Conservation (phyloP, 1,140 invertebrate genomes). For the Anastrepha obliqua region DNA sequence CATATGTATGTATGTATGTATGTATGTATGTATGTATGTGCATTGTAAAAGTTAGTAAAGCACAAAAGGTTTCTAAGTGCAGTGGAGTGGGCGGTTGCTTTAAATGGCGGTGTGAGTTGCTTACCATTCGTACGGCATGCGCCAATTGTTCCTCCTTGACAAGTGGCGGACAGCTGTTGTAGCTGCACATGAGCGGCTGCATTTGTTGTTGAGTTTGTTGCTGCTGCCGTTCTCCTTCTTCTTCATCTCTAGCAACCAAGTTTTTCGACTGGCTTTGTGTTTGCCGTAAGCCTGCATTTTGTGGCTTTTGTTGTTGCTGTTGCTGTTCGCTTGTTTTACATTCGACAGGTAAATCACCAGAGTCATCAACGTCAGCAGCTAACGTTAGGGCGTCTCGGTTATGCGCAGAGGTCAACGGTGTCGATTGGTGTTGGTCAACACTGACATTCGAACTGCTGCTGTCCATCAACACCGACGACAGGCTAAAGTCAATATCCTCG, state of each 20-base stretch:
- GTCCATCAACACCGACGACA: slow-evolving; percentile 40
- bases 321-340: neutral
- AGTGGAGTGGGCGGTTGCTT: neutral
- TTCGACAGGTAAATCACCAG: slow-evolving; percentile 11
- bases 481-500: slow-evolving; percentile 58
- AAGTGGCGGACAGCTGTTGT: slow-evolving; percentile 45
- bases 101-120: neutral
- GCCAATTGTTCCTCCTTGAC: slow-evolving; percentile 51
- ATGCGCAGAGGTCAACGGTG: slow-evolving; percentile 13
- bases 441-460: slow-evolving; percentile 16
- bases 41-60: neutral
- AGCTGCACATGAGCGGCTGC: neutral
- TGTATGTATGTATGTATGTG: neutral
- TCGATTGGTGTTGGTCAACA: slow-evolving; percentile 22
- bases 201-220: neutral
- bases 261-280: neutral
- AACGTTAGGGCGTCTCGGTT: slow-evolving; percentile 14
- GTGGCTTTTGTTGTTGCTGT: slow-evolving; percentile 1
- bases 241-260: neutral
- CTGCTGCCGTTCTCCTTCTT: neutral
- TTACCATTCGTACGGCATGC: slow-evolving; percentile 3
- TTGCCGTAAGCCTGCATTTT: neutral
- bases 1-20: neutral
- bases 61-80: slow-evolving; percentile 10
- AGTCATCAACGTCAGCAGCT: slow-evolving; percentile 24